phyloP scores from a whole-genome alignment of 2,888 invertebrate genomes.

The Neocrepidodera transversa region DNA sequence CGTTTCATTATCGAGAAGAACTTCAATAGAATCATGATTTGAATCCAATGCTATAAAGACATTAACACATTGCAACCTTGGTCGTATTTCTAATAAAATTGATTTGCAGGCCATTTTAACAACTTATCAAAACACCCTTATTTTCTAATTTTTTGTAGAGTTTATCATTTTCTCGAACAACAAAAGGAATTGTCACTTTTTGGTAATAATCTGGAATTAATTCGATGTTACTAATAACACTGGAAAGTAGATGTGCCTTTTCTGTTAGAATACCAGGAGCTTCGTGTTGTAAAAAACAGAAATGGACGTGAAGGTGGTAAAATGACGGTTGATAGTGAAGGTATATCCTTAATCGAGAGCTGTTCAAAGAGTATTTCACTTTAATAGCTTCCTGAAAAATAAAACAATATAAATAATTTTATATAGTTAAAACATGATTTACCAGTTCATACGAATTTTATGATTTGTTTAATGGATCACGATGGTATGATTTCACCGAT shows the following conservation, averaged over 20 bases:
- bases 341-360: slow-evolving; percentile 80
- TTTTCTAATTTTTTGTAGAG: slow-evolving; percentile 72
- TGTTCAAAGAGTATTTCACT: slow-evolving; percentile 76
- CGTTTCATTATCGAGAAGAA: slow-evolving; percentile 43
- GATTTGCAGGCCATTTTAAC: slow-evolving; percentile 54
- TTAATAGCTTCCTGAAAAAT: slow-evolving; percentile 73
- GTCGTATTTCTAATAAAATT: slow-evolving; percentile 68
- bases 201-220: slow-evolving; percentile 83
- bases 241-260: slow-evolving; percentile 84
- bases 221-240: slow-evolving; percentile 90
- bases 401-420: no score
- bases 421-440: no score
- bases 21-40: slow-evolving; percentile 40
- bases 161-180: slow-evolving; percentile 77
- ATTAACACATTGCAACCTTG: slow-evolving; percentile 68
- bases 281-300: slow-evolving; percentile 80
- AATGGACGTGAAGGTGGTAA: slow-evolving; percentile 95
- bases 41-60: slow-evolving; percentile 60
- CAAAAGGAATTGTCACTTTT: slow-evolving; percentile 81
- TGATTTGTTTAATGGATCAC: no score
- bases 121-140: slow-evolving; percentile 63
- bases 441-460: no score
- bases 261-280: slow-evolving; percentile 85
- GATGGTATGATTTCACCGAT: no score
- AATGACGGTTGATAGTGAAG: slow-evolving; percentile 97